Base-by-base conservation (phyloP, 2,113 vertebrate species). In the Stictonetta naevosa region DNA sequence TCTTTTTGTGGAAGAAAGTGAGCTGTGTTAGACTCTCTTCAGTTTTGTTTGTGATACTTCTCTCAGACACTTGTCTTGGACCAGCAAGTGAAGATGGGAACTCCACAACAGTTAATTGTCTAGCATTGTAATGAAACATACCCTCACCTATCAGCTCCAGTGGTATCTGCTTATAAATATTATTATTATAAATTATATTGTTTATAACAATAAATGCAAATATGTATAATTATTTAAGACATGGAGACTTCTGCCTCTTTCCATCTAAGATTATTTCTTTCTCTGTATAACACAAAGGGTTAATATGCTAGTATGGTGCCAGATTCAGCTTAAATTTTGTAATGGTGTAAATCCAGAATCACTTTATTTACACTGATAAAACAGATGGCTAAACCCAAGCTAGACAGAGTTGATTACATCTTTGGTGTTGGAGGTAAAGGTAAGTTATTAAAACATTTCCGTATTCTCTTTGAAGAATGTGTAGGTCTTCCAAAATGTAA, bases 291-390 rank as follows among this genome's bases (percentile, higher is more conserved):
- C n/a, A 53, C 66, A 55, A 92, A 79, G 77, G 7, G 42, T 90
- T 88, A 60, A 52, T 62, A 31, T 5, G 0, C 76, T 83, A 60
- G 67, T 67, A 22, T 20, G 46, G 48, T 83, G 26, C 86, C 69
- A 91, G 48, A 76, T 89, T 93, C 74, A 74, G 67, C 71, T 96
- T 50, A 5, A 68, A 26, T 74, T 93, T 95, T 63, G 63, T 83
- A 69, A 50, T 46, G 44, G 86, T 10, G 11, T 92, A 82, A 92
- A 89, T 79, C 83, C 74, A 59, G 74, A 90, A 90, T 94, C 58
- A 18, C 58, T 95, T 88, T 91, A 92, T 80, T 93, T 91, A 91
- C 80, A 62, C 38, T 73, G 77, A 75, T 92, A 86, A 93, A 95
- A 89, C 92, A 96, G 92, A 87, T 86, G 91, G 80, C 71, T 64